These are phyloP conservation scores for Caenorhabditis sp. DNA, from an alignment of 2,888 invertebrate genomes.

Conservation along the genomic window DNA sequence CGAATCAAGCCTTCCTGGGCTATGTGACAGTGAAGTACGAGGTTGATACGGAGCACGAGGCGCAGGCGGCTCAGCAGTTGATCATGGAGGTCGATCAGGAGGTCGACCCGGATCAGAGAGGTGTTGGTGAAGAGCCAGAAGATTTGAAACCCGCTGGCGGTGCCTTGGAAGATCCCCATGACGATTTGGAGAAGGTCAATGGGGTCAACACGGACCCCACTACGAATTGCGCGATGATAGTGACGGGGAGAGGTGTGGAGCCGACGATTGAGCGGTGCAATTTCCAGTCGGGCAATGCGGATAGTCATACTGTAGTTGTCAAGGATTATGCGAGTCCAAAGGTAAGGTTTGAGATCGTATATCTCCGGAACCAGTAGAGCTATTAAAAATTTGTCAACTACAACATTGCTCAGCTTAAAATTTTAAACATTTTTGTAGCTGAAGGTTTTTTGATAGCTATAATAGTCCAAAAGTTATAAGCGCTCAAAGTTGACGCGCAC, in stretches of 20 bases:
- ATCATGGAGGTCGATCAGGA: slow-evolving; percentile 35
- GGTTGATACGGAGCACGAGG: slow-evolving; percentile 39
- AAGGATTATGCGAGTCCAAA: slow-evolving; percentile 96
- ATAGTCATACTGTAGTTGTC: slow-evolving; percentile 99
- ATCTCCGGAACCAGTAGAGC: too few relatives aligned
- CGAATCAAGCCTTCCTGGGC: slow-evolving; percentile 39
- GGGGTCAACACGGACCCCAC: slow-evolving; percentile 25
- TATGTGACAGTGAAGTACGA: slow-evolving; percentile 53
- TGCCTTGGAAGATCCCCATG: slow-evolving; percentile 3
- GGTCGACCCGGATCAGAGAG: not conserved
- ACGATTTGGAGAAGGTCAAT: slow-evolving; percentile 14
- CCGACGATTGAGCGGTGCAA: slow-evolving; percentile 98
- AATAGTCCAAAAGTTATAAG: too few relatives aligned
- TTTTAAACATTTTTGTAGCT: too few relatives aligned
- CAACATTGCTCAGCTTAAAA: too few relatives aligned
- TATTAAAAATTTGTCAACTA: too few relatives aligned
- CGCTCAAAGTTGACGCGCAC: too few relatives aligned
- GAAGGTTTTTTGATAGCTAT: too few relatives aligned
- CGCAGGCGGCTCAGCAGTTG: slow-evolving; percentile 27
- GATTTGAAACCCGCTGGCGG: not conserved
- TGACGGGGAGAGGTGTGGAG: slow-evolving; percentile 93
- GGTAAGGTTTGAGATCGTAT: slow-evolving; percentile 51
- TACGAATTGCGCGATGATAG: slow-evolving; percentile 50
- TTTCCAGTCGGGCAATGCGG: slow-evolving; percentile 95
- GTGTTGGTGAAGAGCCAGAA: not conserved